Conservation (phyloP, 2,797 vertebrate species). For the Prionace glauca region DNA sequence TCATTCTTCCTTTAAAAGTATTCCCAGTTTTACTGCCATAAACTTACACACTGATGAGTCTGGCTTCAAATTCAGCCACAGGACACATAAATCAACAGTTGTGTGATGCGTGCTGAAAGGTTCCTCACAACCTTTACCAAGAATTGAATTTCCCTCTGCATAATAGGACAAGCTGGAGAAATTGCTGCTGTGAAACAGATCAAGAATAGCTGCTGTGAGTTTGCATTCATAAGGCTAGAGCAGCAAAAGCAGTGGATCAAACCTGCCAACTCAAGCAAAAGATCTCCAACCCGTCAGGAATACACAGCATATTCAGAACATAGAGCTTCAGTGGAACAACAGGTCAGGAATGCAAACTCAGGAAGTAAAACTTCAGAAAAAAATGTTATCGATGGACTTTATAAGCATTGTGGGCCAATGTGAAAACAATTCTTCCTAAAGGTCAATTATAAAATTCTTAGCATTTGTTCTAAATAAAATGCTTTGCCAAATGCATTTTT, state of each 20-base stretch:
- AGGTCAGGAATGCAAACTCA: neutral
- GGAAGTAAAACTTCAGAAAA: neutral
- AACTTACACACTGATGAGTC: neutral
- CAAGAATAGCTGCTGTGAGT: neutral
- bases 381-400: too few species aligned
- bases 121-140: neutral
- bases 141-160: neutral
- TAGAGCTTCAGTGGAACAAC: neutral
- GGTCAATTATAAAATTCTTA: neutral
- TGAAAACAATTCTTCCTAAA: neutral
- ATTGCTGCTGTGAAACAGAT: neutral
- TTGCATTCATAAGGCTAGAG: neutral
- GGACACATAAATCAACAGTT: constrained; percentile 18
- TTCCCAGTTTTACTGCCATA: constrained; percentile 2
- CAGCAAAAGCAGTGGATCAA: neutral
- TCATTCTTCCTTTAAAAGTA: constrained; percentile 22
- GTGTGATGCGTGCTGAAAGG: neutral
- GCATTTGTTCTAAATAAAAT: neutral
- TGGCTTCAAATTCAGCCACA: neutral
- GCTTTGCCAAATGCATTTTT: neutral
- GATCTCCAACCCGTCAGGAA: neutral
- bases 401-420: too few species aligned
- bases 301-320: neutral
- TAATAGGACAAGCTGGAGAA: neutral
- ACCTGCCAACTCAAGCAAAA: neutral